These are phyloP conservation scores for Acrocephalus kingi DNA, from an alignment of 2,113 vertebrate genomes.

Conservation along the genomic window DNA sequence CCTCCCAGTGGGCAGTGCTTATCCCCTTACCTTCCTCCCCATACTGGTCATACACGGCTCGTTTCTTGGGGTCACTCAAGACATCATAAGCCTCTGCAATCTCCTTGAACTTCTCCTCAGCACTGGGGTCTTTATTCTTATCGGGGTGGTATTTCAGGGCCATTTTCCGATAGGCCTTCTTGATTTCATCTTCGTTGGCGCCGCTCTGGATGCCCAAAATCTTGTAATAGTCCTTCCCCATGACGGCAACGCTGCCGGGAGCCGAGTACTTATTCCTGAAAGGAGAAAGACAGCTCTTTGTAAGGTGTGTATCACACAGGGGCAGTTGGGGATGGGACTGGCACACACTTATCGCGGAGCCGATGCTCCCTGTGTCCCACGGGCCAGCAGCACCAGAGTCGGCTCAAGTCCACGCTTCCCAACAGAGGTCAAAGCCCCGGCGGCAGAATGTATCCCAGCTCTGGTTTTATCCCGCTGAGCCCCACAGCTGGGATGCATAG, in stretches of 20 bases:
- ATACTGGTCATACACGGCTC: constrained; percentile 92
- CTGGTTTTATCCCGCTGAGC: background rate
- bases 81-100: constrained; percentile 97
- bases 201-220: constrained; percentile 90
- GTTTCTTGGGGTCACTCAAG: constrained; percentile 97
- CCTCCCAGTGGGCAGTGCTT: rapidly evolving
- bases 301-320: background rate
- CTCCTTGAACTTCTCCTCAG: constrained; percentile 98
- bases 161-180: constrained; percentile 97
- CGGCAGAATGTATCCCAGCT: background rate
- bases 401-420: background rate
- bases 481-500: background rate
- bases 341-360: background rate
- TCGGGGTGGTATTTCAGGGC: constrained; percentile 96
- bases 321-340: rapidly evolving
- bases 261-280: constrained; percentile 79
- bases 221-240: constrained; percentile 99
- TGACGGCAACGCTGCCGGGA: constrained; percentile 73
- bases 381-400: constrained; percentile 15
- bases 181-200: constrained; percentile 96
- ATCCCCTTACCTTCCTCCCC: constrained; percentile 93
- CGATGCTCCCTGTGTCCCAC: background rate
- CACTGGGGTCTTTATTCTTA: constrained; percentile 94
- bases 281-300: constrained; percentile 46
- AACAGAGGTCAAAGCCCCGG: background rate